These are phyloP conservation scores for Ceramica pisi DNA, from an alignment of 2,888 invertebrate genomes.

Conservation along the genomic window DNA sequence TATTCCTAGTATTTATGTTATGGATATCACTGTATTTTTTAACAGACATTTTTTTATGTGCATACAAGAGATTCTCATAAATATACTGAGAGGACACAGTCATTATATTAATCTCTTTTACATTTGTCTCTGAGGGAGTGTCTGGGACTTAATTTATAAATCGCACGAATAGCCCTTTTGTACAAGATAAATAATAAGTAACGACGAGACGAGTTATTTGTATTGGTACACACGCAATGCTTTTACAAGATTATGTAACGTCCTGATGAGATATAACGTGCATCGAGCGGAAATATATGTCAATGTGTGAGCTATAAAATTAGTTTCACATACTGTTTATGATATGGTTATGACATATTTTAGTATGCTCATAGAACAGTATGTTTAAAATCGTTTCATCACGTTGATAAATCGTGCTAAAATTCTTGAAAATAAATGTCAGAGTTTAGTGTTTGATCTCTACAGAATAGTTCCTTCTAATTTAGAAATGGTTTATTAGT, in stretches of 20 bases:
- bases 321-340: constrained; percentile 11
- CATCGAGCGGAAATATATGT: constrained; percentile 19
- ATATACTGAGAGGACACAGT: no score
- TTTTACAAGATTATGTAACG: neutral
- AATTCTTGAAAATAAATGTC: neutral
- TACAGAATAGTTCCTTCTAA: no score
- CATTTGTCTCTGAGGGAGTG: no score
- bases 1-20: no score
- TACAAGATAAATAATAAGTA: no score
- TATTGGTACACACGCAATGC: neutral
- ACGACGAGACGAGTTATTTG: no score
- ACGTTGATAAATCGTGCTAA: neutral
- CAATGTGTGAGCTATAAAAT: constrained; percentile 33
- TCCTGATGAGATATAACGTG: neutral
- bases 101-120: no score
- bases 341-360: constrained; percentile 9
- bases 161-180: no score
- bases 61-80: no score
- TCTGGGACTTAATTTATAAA: no score
- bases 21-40: no score
- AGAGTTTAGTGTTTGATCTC: neutral
- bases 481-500: neutral
- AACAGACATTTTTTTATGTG: no score
- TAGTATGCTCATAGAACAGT: neutral
- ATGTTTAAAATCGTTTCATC: neutral